Conservation (phyloP, 2,113 vertebrate genomes). For the Poecilia latipinna region DNA sequence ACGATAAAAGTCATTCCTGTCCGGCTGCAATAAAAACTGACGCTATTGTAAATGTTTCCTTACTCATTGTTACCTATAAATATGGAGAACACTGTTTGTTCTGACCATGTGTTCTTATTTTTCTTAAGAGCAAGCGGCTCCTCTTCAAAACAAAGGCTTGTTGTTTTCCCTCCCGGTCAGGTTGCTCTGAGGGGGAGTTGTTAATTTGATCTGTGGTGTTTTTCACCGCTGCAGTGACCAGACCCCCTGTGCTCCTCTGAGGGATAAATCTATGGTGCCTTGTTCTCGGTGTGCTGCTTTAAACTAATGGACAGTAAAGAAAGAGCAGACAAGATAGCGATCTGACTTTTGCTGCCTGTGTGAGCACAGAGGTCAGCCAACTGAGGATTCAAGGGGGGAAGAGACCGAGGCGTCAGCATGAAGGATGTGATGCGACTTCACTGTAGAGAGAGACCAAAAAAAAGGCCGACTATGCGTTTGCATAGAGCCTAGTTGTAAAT, state of each 20-base stretch:
- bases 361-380: constrained; percentile 38
- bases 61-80: background rate
- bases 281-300: constrained; percentile 28
- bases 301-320: constrained; percentile 38
- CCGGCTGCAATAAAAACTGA: too few species aligned
- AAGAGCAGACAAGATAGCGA: constrained; percentile 30
- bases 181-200: constrained; percentile 11
- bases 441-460: constrained; percentile 15
- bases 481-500: background rate
- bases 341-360: constrained; percentile 40
- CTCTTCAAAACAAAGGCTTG: background rate
- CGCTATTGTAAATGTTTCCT: background rate
- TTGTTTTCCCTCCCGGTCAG: constrained; percentile 28
- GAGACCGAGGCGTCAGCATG: constrained; percentile 18
- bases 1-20: too few species aligned
- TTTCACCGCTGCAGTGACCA: constrained; percentile 22
- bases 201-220: constrained; percentile 48
- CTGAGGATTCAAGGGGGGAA: constrained; percentile 36
- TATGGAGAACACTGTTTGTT: background rate
- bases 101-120: background rate
- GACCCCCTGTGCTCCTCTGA: constrained; percentile 30
- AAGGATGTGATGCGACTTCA: constrained; percentile 37
- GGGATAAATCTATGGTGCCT: constrained; percentile 26
- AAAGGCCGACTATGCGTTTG: constrained; percentile 8
- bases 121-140: background rate